Evolutionary conservation across 2,113 vertebrate species (phyloP).

Genomic region (Synchiropus splendidus): DNA sequence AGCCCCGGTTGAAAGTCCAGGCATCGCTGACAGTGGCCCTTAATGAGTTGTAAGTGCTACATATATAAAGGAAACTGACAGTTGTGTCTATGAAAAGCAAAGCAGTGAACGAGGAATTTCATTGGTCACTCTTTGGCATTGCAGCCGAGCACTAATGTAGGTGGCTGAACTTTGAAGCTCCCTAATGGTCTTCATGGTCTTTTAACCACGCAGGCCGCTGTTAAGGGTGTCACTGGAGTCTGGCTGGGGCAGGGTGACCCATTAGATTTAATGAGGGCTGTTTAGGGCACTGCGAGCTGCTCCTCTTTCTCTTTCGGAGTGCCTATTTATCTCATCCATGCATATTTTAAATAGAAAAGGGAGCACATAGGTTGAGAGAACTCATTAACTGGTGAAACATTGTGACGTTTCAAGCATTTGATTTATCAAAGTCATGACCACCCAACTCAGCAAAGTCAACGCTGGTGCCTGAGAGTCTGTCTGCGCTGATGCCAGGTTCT

Average conservation of each 20-base stretch:
- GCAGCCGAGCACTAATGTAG: constrained; percentile 40
- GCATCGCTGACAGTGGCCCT: constrained; percentile 44
- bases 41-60: constrained; percentile 53
- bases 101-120: constrained; percentile 46
- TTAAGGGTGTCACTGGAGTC: constrained; percentile 61
- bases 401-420: constrained; percentile 2
- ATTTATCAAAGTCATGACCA: constrained; percentile 7
- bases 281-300: constrained; percentile 42
- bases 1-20: constrained; percentile 42
- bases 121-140: constrained; percentile 47
- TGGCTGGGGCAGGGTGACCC: constrained; percentile 56
- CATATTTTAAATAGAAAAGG: constrained; percentile 11
- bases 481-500: too few species aligned
- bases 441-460: background rate
- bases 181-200: constrained; percentile 65
- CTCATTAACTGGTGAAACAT: background rate
- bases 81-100: constrained; percentile 39
- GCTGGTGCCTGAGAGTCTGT: background rate
- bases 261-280: constrained; percentile 61
- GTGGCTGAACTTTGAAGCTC: constrained; percentile 62
- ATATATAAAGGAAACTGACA: constrained; percentile 55
- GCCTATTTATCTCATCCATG: constrained; percentile 49
- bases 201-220: constrained; percentile 52
- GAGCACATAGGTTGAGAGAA: constrained; percentile 1
- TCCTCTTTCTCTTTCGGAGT: constrained; percentile 39